Evolutionary conservation across 2,113 vertebrate species (phyloP).

Genomic region (Oostethus manadensis): DNA sequence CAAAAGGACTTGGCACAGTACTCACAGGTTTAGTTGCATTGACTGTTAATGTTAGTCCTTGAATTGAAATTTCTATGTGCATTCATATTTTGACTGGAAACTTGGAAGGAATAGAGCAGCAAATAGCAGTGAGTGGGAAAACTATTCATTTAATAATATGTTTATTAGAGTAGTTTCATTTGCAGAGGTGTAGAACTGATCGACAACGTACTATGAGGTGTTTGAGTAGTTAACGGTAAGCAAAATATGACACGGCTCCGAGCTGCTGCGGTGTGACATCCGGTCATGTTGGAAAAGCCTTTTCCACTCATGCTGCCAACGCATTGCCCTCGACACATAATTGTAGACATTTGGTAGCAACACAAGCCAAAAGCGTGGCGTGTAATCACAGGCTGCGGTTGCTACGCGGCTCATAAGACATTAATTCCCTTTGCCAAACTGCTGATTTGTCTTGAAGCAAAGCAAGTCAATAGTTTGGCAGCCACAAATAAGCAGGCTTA

Average conservation of each 20-base stretch:
- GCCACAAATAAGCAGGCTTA: background rate
- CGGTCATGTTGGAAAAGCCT: constrained; percentile 7
- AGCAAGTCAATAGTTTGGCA: constrained; percentile 4
- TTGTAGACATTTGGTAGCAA: constrained; percentile 7
- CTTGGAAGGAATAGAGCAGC: too few relatives aligned
- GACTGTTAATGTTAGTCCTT: too few relatives aligned
- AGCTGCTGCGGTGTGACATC: background rate
- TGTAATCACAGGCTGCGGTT: constrained; percentile 20
- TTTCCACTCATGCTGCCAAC: constrained; percentile 4
- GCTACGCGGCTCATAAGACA: constrained; percentile 15
- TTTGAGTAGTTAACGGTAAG: background rate
- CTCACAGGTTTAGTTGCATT: too few relatives aligned
- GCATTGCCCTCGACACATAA: constrained; percentile 2
- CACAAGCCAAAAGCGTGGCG: background rate
- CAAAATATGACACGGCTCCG: background rate
- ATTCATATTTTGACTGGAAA: too few relatives aligned
- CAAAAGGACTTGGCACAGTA: too few relatives aligned
- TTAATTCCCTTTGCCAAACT: constrained; percentile 12
- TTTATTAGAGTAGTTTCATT: background rate
- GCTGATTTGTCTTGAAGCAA: constrained; percentile 3
- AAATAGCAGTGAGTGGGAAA: too few relatives aligned
- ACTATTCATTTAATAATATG: too few relatives aligned
- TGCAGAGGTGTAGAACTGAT: background rate
- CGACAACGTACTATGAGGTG: background rate
- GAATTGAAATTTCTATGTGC: too few relatives aligned